These are phyloP conservation scores for Xyliphius kryptos DNA, from an alignment of 2,113 vertebrate genomes.

Conservation along the genomic window DNA sequence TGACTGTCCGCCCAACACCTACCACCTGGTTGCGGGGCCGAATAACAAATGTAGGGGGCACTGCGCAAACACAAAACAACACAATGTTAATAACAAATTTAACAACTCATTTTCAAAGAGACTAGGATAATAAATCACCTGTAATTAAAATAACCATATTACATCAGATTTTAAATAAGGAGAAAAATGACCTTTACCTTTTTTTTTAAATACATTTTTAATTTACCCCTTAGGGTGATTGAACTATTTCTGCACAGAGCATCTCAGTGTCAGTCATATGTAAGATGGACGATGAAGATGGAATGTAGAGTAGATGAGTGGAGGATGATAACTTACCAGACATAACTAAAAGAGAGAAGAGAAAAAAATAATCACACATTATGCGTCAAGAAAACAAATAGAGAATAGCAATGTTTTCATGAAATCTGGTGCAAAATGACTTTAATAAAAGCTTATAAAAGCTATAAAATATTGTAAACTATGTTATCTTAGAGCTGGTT, in stretches of 20 bases:
- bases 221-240: constrained; percentile 67
- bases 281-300: constrained; percentile 77
- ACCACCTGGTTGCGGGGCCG: constrained; percentile 93
- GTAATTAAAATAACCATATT: background rate
- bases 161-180: no score
- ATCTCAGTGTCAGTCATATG: constrained; percentile 34
- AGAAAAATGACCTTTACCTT: constrained; percentile 41
- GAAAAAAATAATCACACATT: no score
- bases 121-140: background rate
- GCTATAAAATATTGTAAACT: no score
- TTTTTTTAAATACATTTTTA: constrained; percentile 41
- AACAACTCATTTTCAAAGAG: no score
- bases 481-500: no score
- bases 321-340: constrained; percentile 99
- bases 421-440: no score
- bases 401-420: no score
- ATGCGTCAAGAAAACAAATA: no score
- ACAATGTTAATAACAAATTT: constrained; percentile 3
- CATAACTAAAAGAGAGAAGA: constrained; percentile 83
- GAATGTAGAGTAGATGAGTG: constrained; percentile 83
- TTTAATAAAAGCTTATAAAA: no score
- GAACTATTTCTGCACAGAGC: no score
- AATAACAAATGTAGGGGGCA: constrained; percentile 90
- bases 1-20: constrained; percentile 87
- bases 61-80: constrained; percentile 52